Evolutionary conservation across 2,888 invertebrate species (phyloP).

Genomic region (Odontothrips loti): DNA sequence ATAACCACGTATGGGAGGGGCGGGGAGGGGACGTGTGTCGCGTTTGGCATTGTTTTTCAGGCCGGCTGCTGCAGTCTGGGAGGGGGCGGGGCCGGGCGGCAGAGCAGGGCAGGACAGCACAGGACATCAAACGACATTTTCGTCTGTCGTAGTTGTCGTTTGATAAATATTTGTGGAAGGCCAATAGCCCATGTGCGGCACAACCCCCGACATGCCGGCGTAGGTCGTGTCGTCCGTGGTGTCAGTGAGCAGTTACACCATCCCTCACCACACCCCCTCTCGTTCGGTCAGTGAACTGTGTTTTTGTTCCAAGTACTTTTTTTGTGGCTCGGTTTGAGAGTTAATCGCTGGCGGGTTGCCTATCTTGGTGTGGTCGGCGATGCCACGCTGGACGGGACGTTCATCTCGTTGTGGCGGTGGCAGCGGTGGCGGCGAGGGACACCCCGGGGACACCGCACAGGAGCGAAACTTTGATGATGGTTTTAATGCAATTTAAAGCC

Average conservation of each 20-base stretch:
- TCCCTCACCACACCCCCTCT: too few species aligned
- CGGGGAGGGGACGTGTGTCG: not conserved
- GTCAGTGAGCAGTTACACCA: too few species aligned
- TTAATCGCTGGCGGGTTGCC: too few species aligned
- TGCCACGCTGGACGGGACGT: not conserved
- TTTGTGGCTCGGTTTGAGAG: too few species aligned
- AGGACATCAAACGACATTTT: slow-evolving; percentile 25
- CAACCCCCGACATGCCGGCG: not conserved
- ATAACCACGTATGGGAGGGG: not conserved
- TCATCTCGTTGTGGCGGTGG: not conserved
- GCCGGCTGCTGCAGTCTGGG: not conserved
- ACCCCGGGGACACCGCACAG: not conserved
- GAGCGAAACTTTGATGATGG: slow-evolving; percentile 26
- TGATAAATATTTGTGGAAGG: slow-evolving; percentile 15
- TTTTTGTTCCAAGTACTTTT: too few species aligned
- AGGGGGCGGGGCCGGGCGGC: not conserved
- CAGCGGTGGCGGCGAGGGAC: not conserved
- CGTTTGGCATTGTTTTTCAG: slow-evolving; percentile 13
- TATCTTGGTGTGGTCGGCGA: not conserved
- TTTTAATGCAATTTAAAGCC: slow-evolving; percentile 27
- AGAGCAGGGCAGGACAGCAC: slow-evolving; percentile 8
- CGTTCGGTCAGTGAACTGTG: not conserved
- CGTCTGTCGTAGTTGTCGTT: not conserved
- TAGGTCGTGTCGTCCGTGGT: not conserved
- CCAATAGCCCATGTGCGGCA: slow-evolving; percentile 12